Percentiles rank a stretch among this genome's conserved stretches.
phyloP scores from a whole-genome alignment of 2,797 vertebrate genomes.

The Melanotaenia pygmaea region DNA sequence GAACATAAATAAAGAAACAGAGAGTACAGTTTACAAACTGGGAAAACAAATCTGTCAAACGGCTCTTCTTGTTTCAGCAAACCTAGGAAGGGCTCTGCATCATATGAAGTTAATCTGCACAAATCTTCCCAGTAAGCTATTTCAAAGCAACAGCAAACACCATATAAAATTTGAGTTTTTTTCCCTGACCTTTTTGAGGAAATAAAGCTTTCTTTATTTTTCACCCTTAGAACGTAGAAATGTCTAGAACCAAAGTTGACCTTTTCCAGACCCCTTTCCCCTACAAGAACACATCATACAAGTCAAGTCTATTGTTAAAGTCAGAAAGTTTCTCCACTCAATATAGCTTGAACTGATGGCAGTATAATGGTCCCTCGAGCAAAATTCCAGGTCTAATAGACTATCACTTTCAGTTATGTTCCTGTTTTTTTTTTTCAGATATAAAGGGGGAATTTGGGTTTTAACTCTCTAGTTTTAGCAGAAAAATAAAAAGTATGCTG shows the following conservation, averaged over 20 bases:
- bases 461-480: not conserved
- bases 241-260: not conserved
- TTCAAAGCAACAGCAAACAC: not conserved
- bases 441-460: not conserved
- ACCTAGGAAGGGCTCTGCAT: not conserved
- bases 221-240: not conserved
- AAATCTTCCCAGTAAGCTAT: not conserved
- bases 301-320: not conserved
- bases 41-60: not conserved
- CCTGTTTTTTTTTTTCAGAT: not conserved
- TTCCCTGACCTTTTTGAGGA: not conserved
- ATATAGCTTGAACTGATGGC: not conserved
- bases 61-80: not conserved
- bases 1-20: not conserved
- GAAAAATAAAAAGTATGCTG: not conserved
- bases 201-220: no score
- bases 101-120: no score
- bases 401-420: not conserved
- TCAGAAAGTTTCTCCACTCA: not conserved
- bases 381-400: slow-evolving; percentile 5
- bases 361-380: not conserved
- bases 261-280: not conserved
- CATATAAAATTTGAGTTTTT: not conserved
- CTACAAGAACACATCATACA: not conserved
- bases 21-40: not conserved